phyloP scores from a whole-genome alignment of 2,113 vertebrate genomes.

The Brachyistius frenatus region DNA sequence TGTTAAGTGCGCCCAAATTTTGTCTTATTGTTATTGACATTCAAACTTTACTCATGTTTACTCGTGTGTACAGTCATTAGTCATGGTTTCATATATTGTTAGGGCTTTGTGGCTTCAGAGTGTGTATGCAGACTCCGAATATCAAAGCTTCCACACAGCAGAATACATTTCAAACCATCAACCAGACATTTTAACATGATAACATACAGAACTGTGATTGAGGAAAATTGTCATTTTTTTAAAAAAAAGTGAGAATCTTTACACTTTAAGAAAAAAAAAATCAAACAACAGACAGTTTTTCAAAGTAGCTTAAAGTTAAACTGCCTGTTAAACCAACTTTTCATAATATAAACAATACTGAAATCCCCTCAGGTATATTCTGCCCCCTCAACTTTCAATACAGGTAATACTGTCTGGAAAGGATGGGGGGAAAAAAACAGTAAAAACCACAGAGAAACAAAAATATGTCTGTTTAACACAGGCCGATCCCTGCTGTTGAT shows the following conservation, averaged over 20 bases:
- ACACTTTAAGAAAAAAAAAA: neutral
- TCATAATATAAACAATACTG: neutral
- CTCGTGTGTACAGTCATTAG: constrained; percentile 80
- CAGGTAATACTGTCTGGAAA: constrained; percentile 25
- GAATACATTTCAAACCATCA: constrained; percentile 54
- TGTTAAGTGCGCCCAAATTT: constrained; percentile 58
- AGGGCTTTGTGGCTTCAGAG: constrained; percentile 81
- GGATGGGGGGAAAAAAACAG: constrained; percentile 5
- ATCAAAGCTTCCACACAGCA: constrained; percentile 73
- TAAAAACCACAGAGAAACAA: constrained; percentile 20
- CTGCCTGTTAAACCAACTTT: neutral
- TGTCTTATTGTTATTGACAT: constrained; percentile 73
- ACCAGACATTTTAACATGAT: constrained; percentile 16
- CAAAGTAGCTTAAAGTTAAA: neutral
- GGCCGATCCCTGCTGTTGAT: constrained; percentile 11
- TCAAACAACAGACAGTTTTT: neutral
- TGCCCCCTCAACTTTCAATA: constrained; percentile 42
- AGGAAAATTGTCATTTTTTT: neutral
- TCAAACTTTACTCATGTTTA: constrained; percentile 76
- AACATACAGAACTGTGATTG: constrained; percentile 20
- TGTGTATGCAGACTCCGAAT: constrained; percentile 63
- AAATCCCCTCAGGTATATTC: neutral
- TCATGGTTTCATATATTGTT: constrained; percentile 83
- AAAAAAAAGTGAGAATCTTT: neutral
- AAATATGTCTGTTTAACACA: constrained; percentile 22